Percentiles rank a stretch among this genome's conserved stretches.
Evolutionary conservation across 2,797 vertebrate genomes (phyloP).

Genomic region (Parauchenoglanis punctatus): DNA sequence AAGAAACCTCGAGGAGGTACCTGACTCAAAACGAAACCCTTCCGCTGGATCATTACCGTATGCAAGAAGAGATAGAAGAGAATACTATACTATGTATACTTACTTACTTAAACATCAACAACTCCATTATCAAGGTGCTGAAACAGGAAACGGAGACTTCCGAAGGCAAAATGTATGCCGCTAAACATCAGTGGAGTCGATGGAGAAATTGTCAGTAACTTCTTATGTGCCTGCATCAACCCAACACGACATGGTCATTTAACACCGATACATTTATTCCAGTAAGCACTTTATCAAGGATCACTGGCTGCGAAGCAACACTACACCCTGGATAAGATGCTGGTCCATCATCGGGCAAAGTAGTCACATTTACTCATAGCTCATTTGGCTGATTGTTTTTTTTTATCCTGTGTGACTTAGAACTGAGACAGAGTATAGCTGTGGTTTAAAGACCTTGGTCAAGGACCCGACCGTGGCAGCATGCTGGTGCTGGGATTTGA

Average conservation of each 20-base stretch:
- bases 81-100: too few relatives aligned
- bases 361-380: background rate
- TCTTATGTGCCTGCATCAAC: background rate
- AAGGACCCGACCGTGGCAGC: background rate
- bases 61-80: too few relatives aligned
- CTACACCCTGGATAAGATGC: too few relatives aligned
- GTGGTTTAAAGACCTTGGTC: background rate
- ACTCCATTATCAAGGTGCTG: too few relatives aligned
- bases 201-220: background rate
- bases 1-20: background rate
- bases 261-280: background rate
- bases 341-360: background rate
- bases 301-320: background rate
- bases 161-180: background rate
- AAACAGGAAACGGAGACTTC: background rate
- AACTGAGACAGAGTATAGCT: background rate
- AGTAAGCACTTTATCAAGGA: background rate
- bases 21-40: background rate
- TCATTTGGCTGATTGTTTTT: background rate
- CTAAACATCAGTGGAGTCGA: background rate
- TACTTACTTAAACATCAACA: background rate
- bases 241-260: background rate
- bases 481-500: background rate
- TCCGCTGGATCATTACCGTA: background rate
- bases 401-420: background rate